Base-by-base conservation (phyloP, 2,888 invertebrate genomes). In the Linyphia triangularis region DNA sequence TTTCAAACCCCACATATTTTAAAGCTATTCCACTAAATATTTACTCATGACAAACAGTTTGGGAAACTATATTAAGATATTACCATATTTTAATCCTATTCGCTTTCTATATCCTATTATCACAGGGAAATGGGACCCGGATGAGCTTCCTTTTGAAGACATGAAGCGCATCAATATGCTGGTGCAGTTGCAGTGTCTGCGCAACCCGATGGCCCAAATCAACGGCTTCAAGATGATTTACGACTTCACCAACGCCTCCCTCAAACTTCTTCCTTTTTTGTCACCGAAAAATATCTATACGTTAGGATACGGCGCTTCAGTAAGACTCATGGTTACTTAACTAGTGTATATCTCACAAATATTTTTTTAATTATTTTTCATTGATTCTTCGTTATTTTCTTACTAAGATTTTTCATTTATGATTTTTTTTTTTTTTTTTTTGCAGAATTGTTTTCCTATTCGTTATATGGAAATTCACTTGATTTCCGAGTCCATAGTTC, bases 131-230 rank as follows among this genome's bases (percentile, higher is more conserved):
- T 72, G 70, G 70, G 24, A 72, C 43, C 51, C 51, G 3, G 6
- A 13, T 26, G 43, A 72, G 7, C 13, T 72, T 22, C 3, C 51
- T 0, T 6, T 43, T 26, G 43, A 72, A 10, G 51, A 40, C 13
- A 24, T 43, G 0, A 72, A 24, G 13, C 40, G 70, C 1, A 10
- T 43, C 13, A 1, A 0, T 0, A 22, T 72, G 10, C 5, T 24
- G 26, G 10, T 43, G 2, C n/a, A 24, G 26, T 16, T 22, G 5
- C 70, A 72, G 22, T 16, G 24, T 22, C 13, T 43, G 10, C 43
- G 43, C 16, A 10, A 51, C 40, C 70, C 70, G 3, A 72, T 72
- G 70, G 43, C 70, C n/a, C 70, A 72, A 16, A 72, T 72, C 6
- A 72, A 43, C n/a, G 70, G 70, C 22, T 43, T 43, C 26, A 72